phyloP scores from a whole-genome alignment of 2,113 vertebrate species.

The Eptesicus fuscus region DNA sequence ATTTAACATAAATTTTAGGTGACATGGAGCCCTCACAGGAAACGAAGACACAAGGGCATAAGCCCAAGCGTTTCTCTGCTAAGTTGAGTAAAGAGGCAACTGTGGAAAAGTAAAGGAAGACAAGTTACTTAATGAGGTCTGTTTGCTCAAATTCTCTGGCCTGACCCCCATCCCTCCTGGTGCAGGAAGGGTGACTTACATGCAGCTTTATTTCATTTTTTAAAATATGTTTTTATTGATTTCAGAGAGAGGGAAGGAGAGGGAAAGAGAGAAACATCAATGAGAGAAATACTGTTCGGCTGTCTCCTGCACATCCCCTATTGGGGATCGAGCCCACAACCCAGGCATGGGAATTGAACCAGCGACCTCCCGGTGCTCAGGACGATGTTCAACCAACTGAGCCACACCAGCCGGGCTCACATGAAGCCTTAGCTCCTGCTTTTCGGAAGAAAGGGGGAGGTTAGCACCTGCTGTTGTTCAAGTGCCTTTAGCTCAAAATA shows the following conservation, averaged over 20 bases:
- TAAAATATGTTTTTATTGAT: no score
- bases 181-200: neutral
- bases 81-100: neutral
- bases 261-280: no score
- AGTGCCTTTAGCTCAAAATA: neutral
- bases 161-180: accelerated
- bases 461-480: neutral
- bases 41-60: neutral
- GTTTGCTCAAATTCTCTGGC: neutral
- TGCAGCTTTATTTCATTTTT: no score
- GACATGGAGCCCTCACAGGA: neutral
- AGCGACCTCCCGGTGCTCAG: no score
- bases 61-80: neutral
- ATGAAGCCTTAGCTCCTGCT: neutral
- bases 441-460: neutral
- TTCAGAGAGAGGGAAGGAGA: no score
- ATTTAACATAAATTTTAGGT: neutral
- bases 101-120: neutral
- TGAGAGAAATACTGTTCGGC: no score
- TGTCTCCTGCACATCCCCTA: no score
- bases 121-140: neutral
- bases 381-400: no score
- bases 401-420: no score
- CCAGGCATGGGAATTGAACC: no score
- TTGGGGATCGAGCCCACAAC: no score